Evolutionary conservation across 2,113 vertebrate genomes (phyloP), one percentile per base, ranked within the genome.

Genomic region (Oreochromis niloticus): DNA sequence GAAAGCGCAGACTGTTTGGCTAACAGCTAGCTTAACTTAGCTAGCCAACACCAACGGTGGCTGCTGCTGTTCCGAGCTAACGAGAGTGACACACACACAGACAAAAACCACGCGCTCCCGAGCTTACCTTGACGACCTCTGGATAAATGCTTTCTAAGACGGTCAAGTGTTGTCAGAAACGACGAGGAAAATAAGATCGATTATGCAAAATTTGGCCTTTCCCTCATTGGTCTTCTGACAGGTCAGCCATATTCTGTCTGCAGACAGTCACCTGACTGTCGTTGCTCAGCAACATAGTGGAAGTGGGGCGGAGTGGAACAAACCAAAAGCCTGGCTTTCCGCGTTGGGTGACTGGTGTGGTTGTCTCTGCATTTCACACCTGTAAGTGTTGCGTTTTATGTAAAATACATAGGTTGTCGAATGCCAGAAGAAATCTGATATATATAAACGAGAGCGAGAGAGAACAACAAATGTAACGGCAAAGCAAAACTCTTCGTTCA

Each of bases 221-320:
- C 87, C 88, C 94, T 96, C 95, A 96, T 94, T 94, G 95, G 93
- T 93, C 93, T 94, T 95, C 94, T 95, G 93, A 96, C 95, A 96
- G 95, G 61, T 96, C 96, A 88, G 95, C 96, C 96, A 97, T 97
- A 94, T 96, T 96, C 93, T 86, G 93, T 95, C 93, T 95, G 94
- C 94, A 94, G 93, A 92, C 92, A 94, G 93, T 97, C 96, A 97
- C 95, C 96, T 97, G 97, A 97, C 95, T 80, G 6, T 5, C 82
- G 95, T 96, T 94, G 94, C 96, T 52, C 92, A 91, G 96, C 95
- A 92, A 94, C 93, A 56, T 11, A 7, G 75, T 19, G 61, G 90
- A 90, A 93, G 89, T 90, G 90, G 94, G 94, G 91, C 91, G 90
- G 91, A 84, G 81, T 55, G 83, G 88, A 90, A 79, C 50, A 2